These are phyloP conservation scores for Acleris sparsana DNA, from an alignment of 2,888 invertebrate species.

Conservation along the genomic window DNA sequence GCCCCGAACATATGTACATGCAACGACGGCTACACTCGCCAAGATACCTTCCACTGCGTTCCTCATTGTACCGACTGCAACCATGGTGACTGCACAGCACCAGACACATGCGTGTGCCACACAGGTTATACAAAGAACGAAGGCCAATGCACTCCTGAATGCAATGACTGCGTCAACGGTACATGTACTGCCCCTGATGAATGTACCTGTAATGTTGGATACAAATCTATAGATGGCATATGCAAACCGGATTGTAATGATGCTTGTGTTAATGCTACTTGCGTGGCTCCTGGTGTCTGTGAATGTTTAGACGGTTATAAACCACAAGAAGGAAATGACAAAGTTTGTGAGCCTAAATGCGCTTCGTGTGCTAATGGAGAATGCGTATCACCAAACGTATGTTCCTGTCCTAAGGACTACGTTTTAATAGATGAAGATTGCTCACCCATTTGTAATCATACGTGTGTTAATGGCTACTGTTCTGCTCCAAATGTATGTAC, in stretches of 20 bases:
- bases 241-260: conserved; percentile 38
- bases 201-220: conserved; percentile 59
- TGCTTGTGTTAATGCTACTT: conserved; percentile 49
- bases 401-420: conserved; percentile 49
- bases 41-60: too few relatives aligned
- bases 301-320: conserved; percentile 46
- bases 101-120: conserved; percentile 44
- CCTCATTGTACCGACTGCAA: too few relatives aligned
- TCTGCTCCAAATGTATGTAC: conserved; percentile 43
- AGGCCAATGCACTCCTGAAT: conserved; percentile 14
- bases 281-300: conserved; percentile 57
- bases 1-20: conserved; percentile 44
- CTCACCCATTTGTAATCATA: conserved; percentile 48
- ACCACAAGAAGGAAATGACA: conserved; percentile 28
- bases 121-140: conserved; percentile 6
- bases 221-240: conserved; percentile 39
- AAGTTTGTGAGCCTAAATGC: conserved; percentile 40
- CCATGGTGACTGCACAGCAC: conserved; percentile 8
- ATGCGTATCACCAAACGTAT: conserved; percentile 55
- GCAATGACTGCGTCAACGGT: conserved; percentile 53
- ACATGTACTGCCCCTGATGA: conserved; percentile 54
- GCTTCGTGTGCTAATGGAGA: conserved; percentile 49
- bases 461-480: conserved; percentile 52
- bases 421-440: conserved; percentile 43
- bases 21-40: conserved; percentile 12